Evolutionary conservation across 2,113 vertebrate genomes (phyloP).

Genomic region (Rhabdornis inornatus): DNA sequence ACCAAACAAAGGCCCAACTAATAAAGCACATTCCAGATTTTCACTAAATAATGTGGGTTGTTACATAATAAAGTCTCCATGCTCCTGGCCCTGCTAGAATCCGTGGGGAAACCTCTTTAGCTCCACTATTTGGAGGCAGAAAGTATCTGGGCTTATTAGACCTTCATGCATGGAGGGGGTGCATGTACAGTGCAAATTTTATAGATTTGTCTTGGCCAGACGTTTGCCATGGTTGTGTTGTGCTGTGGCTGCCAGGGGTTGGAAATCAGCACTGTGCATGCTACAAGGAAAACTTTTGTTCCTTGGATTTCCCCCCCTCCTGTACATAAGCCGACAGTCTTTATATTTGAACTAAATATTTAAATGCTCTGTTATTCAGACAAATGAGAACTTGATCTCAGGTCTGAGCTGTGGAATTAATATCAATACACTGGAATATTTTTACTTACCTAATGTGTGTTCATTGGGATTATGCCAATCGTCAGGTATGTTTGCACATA

Average conservation of each 20-base stretch:
- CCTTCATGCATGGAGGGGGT: background rate
- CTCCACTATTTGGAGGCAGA: background rate
- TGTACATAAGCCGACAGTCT: background rate
- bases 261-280: background rate
- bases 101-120: background rate
- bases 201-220: conserved; percentile 61
- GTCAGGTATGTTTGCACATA: conserved; percentile 41
- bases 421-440: conserved; percentile 45
- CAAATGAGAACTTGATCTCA: conserved; percentile 51
- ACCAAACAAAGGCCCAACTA: conserved; percentile 43
- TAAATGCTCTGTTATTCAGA: conserved; percentile 43
- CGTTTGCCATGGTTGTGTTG: background rate
- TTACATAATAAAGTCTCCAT: conserved; percentile 46
- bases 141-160: conserved; percentile 33
- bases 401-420: conserved; percentile 47
- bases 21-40: conserved; percentile 41
- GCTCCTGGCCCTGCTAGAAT: background rate
- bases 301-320: background rate
- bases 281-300: conserved; percentile 45
- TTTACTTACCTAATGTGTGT: conserved; percentile 59
- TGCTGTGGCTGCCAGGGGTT: background rate
- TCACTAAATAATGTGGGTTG: conserved; percentile 35
- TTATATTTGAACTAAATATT: conserved; percentile 49
- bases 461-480: conserved; percentile 35
- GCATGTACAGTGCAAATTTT: conserved; percentile 16